Base-by-base conservation (phyloP, 2,888 invertebrate species). In the Oscheius myriophilus region DNA sequence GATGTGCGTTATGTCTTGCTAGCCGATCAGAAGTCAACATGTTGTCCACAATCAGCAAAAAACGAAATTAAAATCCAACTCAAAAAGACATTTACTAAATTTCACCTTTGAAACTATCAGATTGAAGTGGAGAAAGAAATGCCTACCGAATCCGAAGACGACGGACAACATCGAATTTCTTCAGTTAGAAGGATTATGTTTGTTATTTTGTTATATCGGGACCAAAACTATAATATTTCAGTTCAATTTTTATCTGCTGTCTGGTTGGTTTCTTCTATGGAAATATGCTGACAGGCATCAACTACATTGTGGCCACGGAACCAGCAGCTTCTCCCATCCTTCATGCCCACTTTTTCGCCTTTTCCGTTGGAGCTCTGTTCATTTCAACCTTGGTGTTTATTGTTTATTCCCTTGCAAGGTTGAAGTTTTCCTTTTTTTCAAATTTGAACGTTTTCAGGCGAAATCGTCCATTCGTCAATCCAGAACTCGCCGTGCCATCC, bases 291-390 rank as follows among this genome's bases (percentile, higher is more conserved):
- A 80, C 80, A 23, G 78, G 76, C 0, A 77, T 78, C 68, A 78
- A 73, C 52, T 77, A 73, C 57, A 67, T 75, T 23, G 71, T 75
- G 11, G 70, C 55, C 12, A 49, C 43, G 7, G 49, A 70, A 55
- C 65, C 67, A 16, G 73, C 70, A 45, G 68, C 82, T 6, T 64
- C 77, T 3, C 78, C 71, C 43, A 74, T 75, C 26, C 81, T 80
- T 59, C 73, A 82, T 25, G 70, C 76, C 74, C 89, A 89, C 80
- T 88, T 88, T 16, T 89, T 89, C 79, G 85, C 89, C 21, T 87
- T 88, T 70, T 88, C 86, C 76, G 81, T 85, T 70, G 89, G 89
- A 18, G 87, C 89, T 52, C 86, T 87, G 53, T 65, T 85, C 51
- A 82, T 88, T 1, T 87, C 88, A 64, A 87, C 87, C 16, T 42